Base-by-base conservation (phyloP, 92 coral and sea anemone species). In the Isaurus tuberculatus region DNA sequence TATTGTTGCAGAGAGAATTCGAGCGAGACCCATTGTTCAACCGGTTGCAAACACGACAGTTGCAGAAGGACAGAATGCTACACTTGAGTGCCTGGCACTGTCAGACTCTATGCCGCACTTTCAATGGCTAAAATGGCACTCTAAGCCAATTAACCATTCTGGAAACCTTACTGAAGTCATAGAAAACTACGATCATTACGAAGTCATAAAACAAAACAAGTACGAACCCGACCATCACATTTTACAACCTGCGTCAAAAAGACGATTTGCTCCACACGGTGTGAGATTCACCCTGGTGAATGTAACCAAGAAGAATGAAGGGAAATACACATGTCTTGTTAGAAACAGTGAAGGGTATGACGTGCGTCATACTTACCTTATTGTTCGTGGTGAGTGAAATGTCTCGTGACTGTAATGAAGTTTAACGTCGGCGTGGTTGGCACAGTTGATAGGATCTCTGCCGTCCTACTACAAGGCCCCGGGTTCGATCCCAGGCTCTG, bases 21-120 rank as follows among this genome's bases (percentile, higher is more conserved):
- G 95, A 26, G 90, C 98, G 22, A 84, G 83, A 51, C 99, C 99
- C 2, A 84, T 92, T 7, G 29, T 94, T 16, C 90, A 85, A 23
- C 43, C 73, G 2, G 90, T 94, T 46, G 73, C 57, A 19, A 96
- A 96, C 51, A 87, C 88, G 10, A 96, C 99, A 0, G 95, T 79
- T 34, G 51, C 3, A 42, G 91, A 44, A 7, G 99, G 99, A 25
- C 73, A 92, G 20, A 92, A 96, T 65, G 98, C 90, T 37, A 92
- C 97, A 0, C 80, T 94, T 5, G 65, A 19, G 63, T 96, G 99
- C 79, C 83, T 69, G 42, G 99, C 97, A 7, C 46, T 92, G 20
- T 94, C 98, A 68, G 99, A 97, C 70, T 86, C 94, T 10, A 80
- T 92, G 93, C 99, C 99, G 14, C 99, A 97, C 75, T 97, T 97